Evolutionary conservation across 2,797 vertebrate genomes (phyloP).

Genomic region (Myotis pilosus): DNA sequence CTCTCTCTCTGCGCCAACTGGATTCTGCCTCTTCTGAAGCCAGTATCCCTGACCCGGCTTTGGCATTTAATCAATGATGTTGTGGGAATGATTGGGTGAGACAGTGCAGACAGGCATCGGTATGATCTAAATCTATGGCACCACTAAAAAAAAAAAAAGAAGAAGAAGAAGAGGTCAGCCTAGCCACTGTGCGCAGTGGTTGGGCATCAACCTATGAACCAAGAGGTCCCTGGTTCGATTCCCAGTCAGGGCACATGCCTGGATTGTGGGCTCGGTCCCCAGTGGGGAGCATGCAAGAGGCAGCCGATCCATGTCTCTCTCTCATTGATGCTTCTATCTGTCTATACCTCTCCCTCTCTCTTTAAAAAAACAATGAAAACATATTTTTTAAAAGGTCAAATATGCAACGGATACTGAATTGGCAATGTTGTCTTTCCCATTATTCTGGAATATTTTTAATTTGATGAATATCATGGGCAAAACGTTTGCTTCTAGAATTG

Average conservation of each 20-base stretch:
- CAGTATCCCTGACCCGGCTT: neutral
- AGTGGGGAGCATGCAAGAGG: no score
- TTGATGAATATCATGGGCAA: neutral
- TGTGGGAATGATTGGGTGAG: neutral
- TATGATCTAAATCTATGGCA: neutral
- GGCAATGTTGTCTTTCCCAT: conserved; percentile 8
- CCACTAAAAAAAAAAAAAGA: neutral
- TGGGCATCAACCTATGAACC: no score
- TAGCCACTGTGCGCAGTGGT: no score
- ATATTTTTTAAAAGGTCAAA: neutral
- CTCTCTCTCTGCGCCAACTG: neutral
- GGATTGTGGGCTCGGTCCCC: no score
- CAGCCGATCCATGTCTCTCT: no score
- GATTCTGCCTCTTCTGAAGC: neutral
- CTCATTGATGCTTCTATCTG: no score
- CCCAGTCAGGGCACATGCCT: no score
- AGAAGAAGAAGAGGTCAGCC: neutral
- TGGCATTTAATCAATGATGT: neutral
- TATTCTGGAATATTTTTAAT: conserved; percentile 45
- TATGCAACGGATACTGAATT: neutral
- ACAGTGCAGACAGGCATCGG: neutral
- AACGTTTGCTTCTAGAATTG: conserved; percentile 39
- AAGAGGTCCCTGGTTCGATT: no score
- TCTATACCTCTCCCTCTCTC: no score
- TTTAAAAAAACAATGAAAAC: neutral